phyloP scores from a whole-genome alignment of 2,113 vertebrate genomes.

The Procavia capensis region DNA sequence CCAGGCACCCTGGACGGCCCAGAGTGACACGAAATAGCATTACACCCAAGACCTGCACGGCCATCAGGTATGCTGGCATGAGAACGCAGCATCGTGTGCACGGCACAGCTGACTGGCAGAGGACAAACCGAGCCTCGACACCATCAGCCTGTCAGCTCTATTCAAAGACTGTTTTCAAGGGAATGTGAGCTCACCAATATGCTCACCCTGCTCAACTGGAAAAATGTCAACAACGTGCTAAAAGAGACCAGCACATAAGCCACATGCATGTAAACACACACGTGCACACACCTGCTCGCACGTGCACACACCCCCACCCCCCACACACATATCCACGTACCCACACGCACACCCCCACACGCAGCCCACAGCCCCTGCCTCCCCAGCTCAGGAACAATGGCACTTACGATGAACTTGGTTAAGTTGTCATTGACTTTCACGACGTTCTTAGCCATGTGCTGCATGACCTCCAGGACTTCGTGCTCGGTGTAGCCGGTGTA shows the following conservation, averaged over 20 bases:
- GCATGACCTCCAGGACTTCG: conserved; percentile 89
- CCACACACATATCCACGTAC: too few species aligned
- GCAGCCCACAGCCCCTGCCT: accelerated
- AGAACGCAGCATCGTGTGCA: accelerated
- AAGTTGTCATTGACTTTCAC: conserved; percentile 90
- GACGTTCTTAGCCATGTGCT: conserved; percentile 95
- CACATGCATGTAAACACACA: not conserved
- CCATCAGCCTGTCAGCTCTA: too few species aligned
- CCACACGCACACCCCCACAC: too few species aligned
- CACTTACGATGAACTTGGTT: conserved; percentile 92
- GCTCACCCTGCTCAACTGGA: not conserved
- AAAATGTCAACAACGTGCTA: not conserved
- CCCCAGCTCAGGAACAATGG: not conserved
- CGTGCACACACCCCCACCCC: too few species aligned
- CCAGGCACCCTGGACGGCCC: not conserved
- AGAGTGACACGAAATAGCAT: not conserved
- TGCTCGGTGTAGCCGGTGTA: conserved; percentile 92
- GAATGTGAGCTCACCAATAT: not conserved
- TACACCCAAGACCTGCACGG: not conserved
- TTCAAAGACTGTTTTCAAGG: not conserved
- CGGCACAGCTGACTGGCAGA: not conserved
- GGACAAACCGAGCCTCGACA: not conserved
- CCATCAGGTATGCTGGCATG: accelerated
- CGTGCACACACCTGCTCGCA: not conserved
- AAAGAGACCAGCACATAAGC: not conserved